Percentiles rank a stretch among this genome's conserved stretches.
These are phyloP conservation scores for Nebria ingens DNA, from an alignment of 1,140 invertebrate species.

Conservation along the genomic window DNA sequence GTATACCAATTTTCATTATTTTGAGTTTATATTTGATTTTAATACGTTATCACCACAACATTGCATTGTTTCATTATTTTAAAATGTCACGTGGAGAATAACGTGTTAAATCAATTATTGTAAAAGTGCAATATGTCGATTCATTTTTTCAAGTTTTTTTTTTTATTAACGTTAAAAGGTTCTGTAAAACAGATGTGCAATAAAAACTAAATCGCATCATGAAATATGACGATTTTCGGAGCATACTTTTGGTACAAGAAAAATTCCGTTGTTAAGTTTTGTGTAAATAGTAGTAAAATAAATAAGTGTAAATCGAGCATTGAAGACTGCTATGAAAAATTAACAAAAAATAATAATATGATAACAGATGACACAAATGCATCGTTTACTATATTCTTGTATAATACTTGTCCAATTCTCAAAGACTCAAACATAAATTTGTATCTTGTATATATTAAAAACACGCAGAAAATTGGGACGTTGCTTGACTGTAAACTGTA, in stretches of 20 bases:
- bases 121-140: not conserved
- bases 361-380: not conserved
- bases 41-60: no score
- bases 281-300: not conserved
- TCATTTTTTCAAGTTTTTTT: no score
- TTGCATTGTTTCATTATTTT: no score
- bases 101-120: no score
- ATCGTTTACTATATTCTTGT: not conserved
- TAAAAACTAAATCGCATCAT: not conserved
- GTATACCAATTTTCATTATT: no score
- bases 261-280: not conserved
- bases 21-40: no score
- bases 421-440: not conserved
- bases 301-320: not conserved
- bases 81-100: no score
- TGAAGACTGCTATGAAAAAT: not conserved
- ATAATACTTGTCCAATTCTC: not conserved
- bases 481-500: no score
- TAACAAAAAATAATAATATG: no score
- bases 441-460: not conserved
- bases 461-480: not conserved
- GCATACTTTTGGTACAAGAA: constrained; percentile 6
- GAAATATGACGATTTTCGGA: not conserved
- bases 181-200: constrained; percentile 3
- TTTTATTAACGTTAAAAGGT: no score